A percentile compares a stretch with the other conserved stretches of the same genome.
These are phyloP conservation scores for Syritta pipiens DNA, from an alignment of 2,888 invertebrate genomes.

Conservation along the genomic window DNA sequence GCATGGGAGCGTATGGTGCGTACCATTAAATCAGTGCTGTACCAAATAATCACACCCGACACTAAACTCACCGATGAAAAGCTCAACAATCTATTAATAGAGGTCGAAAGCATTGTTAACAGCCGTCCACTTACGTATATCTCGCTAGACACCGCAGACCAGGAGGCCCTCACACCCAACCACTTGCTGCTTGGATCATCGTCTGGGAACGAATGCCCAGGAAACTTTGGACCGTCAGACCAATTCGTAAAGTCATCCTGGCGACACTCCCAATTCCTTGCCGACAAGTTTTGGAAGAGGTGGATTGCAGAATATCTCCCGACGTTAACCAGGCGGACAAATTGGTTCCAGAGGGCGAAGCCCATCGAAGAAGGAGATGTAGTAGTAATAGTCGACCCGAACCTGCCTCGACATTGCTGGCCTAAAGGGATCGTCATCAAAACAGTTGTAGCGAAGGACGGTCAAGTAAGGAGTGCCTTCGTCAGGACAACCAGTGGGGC, in stretches of 20 bases:
- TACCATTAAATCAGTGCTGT: slow-evolving; percentile 32
- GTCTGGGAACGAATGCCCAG: background rate
- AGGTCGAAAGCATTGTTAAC: slow-evolving; percentile 64
- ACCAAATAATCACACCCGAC: slow-evolving; percentile 29
- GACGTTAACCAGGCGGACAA: background rate
- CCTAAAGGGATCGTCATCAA: slow-evolving; percentile 7
- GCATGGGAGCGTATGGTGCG: slow-evolving; percentile 39
- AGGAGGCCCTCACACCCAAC: slow-evolving; percentile 67
- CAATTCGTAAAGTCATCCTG: background rate
- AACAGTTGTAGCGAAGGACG: too few relatives aligned
- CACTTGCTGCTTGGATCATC: slow-evolving; percentile 63
- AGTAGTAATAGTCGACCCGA: background rate
- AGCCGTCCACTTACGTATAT: slow-evolving; percentile 29
- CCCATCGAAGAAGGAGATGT: background rate
- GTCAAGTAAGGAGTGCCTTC: too few relatives aligned
- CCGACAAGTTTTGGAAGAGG: background rate
- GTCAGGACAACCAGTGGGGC: too few relatives aligned
- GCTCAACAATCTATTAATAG: slow-evolving; percentile 12
- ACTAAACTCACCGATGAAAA: slow-evolving; percentile 63
- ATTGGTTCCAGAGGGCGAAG: background rate
- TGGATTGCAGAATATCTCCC: slow-evolving; percentile 1
- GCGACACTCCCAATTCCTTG: background rate
- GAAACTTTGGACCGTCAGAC: background rate
- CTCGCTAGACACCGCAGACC: slow-evolving; percentile 22
- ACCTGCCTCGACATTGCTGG: background rate